Percentiles rank a stretch among this genome's conserved stretches.
phyloP scores from a whole-genome alignment of 2,113 vertebrate species.

The Coptodon rendalli region DNA sequence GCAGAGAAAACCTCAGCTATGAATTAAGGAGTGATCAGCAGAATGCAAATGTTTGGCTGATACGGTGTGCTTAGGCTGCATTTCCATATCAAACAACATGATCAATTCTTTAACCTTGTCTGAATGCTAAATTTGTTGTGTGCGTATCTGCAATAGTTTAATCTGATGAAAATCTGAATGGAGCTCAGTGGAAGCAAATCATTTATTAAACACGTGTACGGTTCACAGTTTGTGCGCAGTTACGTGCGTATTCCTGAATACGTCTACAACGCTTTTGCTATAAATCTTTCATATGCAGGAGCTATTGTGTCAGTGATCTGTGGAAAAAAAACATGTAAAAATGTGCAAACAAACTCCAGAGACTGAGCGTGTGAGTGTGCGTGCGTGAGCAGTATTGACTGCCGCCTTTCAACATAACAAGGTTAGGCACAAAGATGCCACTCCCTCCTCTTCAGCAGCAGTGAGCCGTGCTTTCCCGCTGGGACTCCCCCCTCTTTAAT shows the following conservation, averaged over 20 bases:
- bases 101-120: constrained; percentile 32
- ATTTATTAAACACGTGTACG: neutral
- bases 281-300: neutral
- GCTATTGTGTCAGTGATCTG: neutral
- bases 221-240: neutral
- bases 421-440: constrained; percentile 10
- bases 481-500: constrained; percentile 34
- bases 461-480: neutral
- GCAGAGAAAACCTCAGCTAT: neutral
- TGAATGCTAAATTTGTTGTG: neutral
- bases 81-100: constrained; percentile 38
- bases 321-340: neutral
- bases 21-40: constrained; percentile 49
- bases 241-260: neutral
- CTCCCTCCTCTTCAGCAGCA: neutral
- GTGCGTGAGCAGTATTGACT: neutral
- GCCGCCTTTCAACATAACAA: constrained; percentile 20
- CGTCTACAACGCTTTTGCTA: neutral
- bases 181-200: neutral
- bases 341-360: neutral
- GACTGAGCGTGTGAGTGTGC: neutral
- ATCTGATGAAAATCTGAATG: neutral
- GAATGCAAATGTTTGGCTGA: constrained; percentile 34
- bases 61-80: constrained; percentile 21
- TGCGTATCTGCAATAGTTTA: neutral